Evolutionary conservation across 92 coral and sea anemone species (phyloP), one percentile per base, ranked within the genome.

Genomic region (Bergia sp.): DNA sequence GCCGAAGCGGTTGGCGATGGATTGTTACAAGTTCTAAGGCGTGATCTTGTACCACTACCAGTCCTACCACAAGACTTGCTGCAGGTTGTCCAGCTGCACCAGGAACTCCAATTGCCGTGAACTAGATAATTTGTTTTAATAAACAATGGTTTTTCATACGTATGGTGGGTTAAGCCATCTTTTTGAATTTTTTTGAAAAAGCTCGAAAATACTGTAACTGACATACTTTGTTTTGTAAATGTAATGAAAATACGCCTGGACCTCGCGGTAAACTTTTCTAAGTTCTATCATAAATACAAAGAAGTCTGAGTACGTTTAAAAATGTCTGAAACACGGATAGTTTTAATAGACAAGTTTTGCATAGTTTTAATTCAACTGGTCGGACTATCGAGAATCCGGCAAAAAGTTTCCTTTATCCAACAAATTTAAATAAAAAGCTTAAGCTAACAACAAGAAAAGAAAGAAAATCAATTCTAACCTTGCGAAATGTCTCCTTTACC

Each of bases 41-140:
- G 85, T 1, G 85, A 42, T 12, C 37, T 42, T 4, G 71, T 8
- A 4, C 90, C 90, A 10, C 29, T 29, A 29, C 29, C 29, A 29
- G 29, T 29, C 29, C 3, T 8, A 29, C 85, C 85, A 37, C 90
- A 87, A 40, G 85, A 61, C 13, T 50, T 15, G 18, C 64, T 40
- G 58, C 90, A 87, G 13, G 43, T 44, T 6, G 65, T 78, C 65
- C 79, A 87, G 37, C 61, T 74, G 21, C 85, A 64, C 90, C 90
- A 87, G 5, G 18, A 61, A 8, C 85, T 77, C 77, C 73, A 87
- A 36, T 64, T 78, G 84, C 90, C 90, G 47, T 87, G 85, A 79
- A 87, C 89, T 86, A 86, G 16, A 87, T 58, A 11, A 18, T 5
- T 45, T 23, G 65, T 72, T 21, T 42, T 39, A 55, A 29, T 29